Evolutionary conservation across 2,888 invertebrate species (phyloP).

Genomic region (Eristalinus aeneus): DNA sequence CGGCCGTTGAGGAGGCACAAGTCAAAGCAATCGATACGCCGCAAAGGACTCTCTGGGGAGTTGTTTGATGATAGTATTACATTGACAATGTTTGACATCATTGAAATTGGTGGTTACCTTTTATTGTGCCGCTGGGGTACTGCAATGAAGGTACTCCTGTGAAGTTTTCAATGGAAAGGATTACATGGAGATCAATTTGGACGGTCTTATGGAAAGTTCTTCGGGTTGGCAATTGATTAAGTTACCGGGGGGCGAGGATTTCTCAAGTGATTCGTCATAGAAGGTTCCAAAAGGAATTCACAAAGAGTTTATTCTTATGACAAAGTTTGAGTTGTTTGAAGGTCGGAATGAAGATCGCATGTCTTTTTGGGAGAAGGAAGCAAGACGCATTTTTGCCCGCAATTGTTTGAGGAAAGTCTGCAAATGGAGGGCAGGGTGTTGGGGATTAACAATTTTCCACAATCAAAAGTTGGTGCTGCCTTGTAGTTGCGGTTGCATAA

Average conservation of each 20-base stretch:
- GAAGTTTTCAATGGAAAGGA: background rate
- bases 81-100: constrained; percentile 69
- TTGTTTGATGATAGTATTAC: constrained; percentile 67
- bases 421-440: too few relatives aligned
- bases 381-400: too few relatives aligned
- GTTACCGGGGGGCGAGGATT: background rate
- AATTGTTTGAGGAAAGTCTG: too few relatives aligned
- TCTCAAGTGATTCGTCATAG: background rate
- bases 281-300: too few relatives aligned
- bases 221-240: background rate
- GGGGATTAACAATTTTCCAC: too few relatives aligned
- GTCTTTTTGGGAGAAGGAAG: too few relatives aligned
- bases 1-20: background rate
- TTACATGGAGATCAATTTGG: background rate
- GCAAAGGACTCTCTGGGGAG: constrained; percentile 60
- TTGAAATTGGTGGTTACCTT: constrained; percentile 67
- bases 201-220: background rate
- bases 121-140: constrained; percentile 21
- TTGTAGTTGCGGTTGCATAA: too few relatives aligned
- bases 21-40: constrained; percentile 56
- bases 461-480: too few relatives aligned
- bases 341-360: too few relatives aligned
- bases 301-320: too few relatives aligned
- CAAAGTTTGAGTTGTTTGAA: too few relatives aligned
- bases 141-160: background rate